Conservation (phyloP, 2,888 invertebrate species). For the Trilocha varians region DNA sequence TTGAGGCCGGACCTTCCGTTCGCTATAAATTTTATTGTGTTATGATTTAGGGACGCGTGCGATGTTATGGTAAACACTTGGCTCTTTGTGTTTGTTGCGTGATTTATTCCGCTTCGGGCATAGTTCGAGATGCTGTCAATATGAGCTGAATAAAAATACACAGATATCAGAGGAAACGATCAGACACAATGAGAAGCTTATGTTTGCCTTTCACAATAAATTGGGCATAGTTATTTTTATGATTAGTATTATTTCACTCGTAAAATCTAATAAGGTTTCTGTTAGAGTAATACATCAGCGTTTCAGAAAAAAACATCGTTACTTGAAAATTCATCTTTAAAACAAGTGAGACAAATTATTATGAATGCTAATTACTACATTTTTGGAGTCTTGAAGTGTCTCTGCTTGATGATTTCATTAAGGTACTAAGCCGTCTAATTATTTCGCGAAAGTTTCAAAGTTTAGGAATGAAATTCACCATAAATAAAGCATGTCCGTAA, state of each 20-base stretch:
- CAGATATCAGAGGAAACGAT: not conserved
- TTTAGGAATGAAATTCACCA: slow-evolving; percentile 19
- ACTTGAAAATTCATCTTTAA: too few relatives aligned
- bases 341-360: too few relatives aligned
- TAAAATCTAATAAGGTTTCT: too few relatives aligned
- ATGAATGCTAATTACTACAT: too few relatives aligned
- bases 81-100: slow-evolving; percentile 57
- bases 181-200: too few relatives aligned
- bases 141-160: slow-evolving; percentile 20
- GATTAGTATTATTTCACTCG: too few relatives aligned
- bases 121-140: slow-evolving; percentile 20
- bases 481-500: slow-evolving; percentile 28
- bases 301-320: too few relatives aligned
- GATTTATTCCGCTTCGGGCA: slow-evolving; percentile 47
- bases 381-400: too few relatives aligned
- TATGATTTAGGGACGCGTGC: slow-evolving; percentile 68
- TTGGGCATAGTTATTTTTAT: too few relatives aligned
- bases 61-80: slow-evolving; percentile 71
- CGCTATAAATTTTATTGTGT: slow-evolving; percentile 71
- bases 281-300: too few relatives aligned
- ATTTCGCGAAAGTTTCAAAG: slow-evolving; percentile 21
- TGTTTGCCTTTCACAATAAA: too few relatives aligned
- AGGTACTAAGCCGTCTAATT: slow-evolving; percentile 18
- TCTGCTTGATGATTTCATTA: not conserved
- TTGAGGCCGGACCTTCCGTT: slow-evolving; percentile 69